Evolutionary conservation across 2,113 vertebrate species (phyloP).

Genomic region (Cyanistes caeruleus): DNA sequence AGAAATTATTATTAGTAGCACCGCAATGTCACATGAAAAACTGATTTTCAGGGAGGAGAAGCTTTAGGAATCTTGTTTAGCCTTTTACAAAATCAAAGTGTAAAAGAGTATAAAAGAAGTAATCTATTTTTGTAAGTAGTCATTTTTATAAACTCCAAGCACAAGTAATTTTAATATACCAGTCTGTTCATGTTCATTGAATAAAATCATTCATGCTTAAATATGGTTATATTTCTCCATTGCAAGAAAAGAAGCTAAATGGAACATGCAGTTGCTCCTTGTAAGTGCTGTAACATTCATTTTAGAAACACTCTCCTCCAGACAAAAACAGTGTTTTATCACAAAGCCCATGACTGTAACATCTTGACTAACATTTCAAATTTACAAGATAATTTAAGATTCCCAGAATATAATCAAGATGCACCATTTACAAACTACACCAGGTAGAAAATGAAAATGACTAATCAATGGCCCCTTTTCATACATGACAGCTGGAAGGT

Average conservation of each 20-base stretch:
- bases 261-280: neutral
- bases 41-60: neutral
- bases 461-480: neutral
- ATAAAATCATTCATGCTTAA: neutral
- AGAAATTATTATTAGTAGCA: neutral
- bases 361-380: neutral
- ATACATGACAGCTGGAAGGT: neutral
- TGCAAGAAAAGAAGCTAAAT: neutral
- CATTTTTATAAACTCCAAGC: neutral
- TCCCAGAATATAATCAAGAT: neutral
- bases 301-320: neutral
- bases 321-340: neutral
- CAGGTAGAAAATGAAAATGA: neutral
- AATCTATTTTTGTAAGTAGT: neutral
- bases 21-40: neutral
- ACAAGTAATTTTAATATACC: constrained; percentile 8
- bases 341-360: neutral
- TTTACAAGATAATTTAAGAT: neutral
- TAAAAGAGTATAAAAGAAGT: neutral
- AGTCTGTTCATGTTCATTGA: neutral
- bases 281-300: neutral
- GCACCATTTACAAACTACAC: neutral
- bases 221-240: neutral
- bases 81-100: neutral
- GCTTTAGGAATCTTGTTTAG: neutral